These are phyloP conservation scores for Aplochiton taeniatus DNA, from an alignment of 2,797 vertebrate species.

Conservation along the genomic window DNA sequence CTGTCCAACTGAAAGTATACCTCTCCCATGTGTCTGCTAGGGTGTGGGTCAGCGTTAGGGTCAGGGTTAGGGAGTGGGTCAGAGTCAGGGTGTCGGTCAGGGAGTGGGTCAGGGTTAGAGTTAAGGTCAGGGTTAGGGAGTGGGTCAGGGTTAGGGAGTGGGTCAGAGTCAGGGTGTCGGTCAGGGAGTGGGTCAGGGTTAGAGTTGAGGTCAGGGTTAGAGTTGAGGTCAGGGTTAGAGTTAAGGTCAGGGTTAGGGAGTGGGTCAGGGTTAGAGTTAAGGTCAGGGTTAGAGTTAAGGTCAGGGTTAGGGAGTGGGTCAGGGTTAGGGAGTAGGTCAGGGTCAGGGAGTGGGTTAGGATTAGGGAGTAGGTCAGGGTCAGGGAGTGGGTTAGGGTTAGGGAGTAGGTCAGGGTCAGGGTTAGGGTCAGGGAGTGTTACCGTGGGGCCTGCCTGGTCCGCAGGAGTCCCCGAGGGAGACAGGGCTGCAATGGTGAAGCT, in stretches of 20 bases:
- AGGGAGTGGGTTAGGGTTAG: not conserved
- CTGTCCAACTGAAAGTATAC: too few relatives aligned
- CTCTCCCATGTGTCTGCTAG: too few relatives aligned
- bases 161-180: too few relatives aligned
- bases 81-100: too few relatives aligned
- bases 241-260: too few relatives aligned
- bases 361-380: not conserved
- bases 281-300: too few relatives aligned
- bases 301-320: not conserved
- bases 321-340: not conserved
- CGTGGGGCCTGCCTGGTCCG: constrained; percentile 73
- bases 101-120: too few relatives aligned
- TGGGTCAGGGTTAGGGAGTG: not conserved
- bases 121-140: not conserved
- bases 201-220: too few relatives aligned
- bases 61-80: not conserved
- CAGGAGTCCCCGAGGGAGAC: constrained; percentile 71
- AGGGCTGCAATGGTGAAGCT: constrained; percentile 85
- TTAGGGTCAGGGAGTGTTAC: constrained; percentile 57
- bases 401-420: not conserved
- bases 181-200: not conserved
- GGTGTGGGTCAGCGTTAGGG: too few relatives aligned
- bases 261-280: too few relatives aligned
- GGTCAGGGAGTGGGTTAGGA: too few relatives aligned
- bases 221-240: too few relatives aligned